Percentiles rank a stretch among this genome's conserved stretches.
phyloP scores from a whole-genome alignment of 2,888 invertebrate genomes.

The Calliscelio sp. region DNA sequence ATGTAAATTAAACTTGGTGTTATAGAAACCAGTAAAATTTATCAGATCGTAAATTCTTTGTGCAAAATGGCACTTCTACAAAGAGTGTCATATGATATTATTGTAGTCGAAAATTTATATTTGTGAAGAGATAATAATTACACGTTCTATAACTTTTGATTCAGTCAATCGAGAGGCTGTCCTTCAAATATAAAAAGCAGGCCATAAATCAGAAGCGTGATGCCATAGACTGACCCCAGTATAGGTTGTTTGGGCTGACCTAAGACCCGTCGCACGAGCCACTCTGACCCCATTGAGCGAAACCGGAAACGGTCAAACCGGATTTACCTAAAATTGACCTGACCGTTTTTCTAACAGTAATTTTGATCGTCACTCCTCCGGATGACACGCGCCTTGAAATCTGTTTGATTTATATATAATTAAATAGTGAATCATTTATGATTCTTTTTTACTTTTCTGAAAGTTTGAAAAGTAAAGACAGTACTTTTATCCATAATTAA shows the following conservation, averaged over 20 bases:
- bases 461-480: too few relatives aligned
- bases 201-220: slow-evolving; percentile 84
- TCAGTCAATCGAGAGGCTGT: slow-evolving; percentile 71
- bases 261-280: slow-evolving; percentile 82
- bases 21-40: too few relatives aligned
- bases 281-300: slow-evolving; percentile 77
- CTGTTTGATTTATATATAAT: slow-evolving; percentile 80
- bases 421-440: too few relatives aligned
- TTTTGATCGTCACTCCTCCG: slow-evolving; percentile 84
- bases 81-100: slow-evolving; percentile 2
- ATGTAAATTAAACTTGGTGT: too few relatives aligned
- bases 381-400: slow-evolving; percentile 81
- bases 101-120: background rate
- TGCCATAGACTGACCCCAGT: slow-evolving; percentile 83
- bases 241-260: slow-evolving; percentile 85
- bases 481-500: too few relatives aligned
- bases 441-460: too few relatives aligned
- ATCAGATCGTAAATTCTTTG: too few relatives aligned
- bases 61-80: too few relatives aligned
- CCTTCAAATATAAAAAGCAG: slow-evolving; percentile 73
- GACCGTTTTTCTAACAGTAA: slow-evolving; percentile 79
- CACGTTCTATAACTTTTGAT: slow-evolving; percentile 68
- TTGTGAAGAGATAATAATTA: slow-evolving; percentile 27
- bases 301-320: slow-evolving; percentile 83
- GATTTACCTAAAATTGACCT: slow-evolving; percentile 80